Evolutionary conservation across 2,888 invertebrate genomes (phyloP).

Genomic region (Agrochola macilenta): DNA sequence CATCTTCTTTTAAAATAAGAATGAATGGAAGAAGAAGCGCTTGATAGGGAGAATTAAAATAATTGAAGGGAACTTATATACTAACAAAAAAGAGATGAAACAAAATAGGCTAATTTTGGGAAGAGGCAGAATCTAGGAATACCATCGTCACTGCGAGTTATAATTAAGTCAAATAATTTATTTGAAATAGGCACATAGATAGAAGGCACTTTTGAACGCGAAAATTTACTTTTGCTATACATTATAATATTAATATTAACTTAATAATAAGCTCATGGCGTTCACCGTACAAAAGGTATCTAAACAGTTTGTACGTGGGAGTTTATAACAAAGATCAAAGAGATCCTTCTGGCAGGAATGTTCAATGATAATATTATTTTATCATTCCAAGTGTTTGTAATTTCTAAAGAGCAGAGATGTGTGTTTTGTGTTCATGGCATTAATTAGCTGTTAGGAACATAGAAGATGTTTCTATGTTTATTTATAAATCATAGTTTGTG

Average conservation of each 20-base stretch:
- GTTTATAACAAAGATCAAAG: conserved; percentile 51
- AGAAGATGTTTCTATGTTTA: conserved; percentile 1
- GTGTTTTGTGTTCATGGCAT: conserved; percentile 9
- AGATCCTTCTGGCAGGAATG: conserved; percentile 45
- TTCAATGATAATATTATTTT: conserved; percentile 56
- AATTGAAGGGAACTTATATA: not conserved
- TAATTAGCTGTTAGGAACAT: conserved; percentile 21
- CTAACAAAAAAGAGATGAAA: not conserved
- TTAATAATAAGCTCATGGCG: not conserved
- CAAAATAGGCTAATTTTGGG: not conserved
- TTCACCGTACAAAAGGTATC: conserved; percentile 24
- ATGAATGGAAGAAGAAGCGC: not conserved
- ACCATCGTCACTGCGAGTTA: not conserved
- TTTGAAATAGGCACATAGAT: too few relatives aligned
- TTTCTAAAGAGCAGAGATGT: conserved; percentile 19
- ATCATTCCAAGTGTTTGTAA: conserved; percentile 47
- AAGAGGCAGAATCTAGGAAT: not conserved
- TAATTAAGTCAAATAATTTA: not conserved
- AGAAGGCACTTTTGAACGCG: too few relatives aligned
- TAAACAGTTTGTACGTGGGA: conserved; percentile 32
- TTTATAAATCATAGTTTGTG: conserved; percentile 5
- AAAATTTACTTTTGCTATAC: not conserved
- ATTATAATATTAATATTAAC: not conserved
- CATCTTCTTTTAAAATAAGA: not conserved
- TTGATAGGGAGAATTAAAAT: not conserved